Evolutionary conservation across 2,113 vertebrate species (phyloP).

Genomic region (Chiloscyllium plagiosum): DNA sequence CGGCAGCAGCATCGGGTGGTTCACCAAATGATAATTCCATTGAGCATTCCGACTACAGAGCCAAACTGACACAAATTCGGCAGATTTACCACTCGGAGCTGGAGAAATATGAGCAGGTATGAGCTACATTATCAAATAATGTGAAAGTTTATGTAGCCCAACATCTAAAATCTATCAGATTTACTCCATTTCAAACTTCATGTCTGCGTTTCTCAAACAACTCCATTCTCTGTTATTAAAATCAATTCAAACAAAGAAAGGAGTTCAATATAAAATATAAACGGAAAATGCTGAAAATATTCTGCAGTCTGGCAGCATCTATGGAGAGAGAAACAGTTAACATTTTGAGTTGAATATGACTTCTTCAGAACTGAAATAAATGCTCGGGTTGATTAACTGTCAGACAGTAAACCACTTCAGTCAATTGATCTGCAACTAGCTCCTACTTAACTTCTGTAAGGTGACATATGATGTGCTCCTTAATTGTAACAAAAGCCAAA

Average conservation of each 20-base stretch:
- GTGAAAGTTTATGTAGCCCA: not conserved
- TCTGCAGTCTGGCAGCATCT: not conserved
- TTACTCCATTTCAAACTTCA: not conserved
- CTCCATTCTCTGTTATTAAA: not conserved
- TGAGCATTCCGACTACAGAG: slow-evolving; percentile 85
- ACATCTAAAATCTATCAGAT: not conserved
- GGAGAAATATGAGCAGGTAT: slow-evolving; percentile 85
- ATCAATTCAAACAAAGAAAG: not conserved
- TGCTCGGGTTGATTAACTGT: not conserved
- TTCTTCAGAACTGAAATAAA: not conserved
- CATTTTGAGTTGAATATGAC: not conserved
- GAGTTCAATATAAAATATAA: too few species aligned
- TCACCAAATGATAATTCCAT: slow-evolving; percentile 79
- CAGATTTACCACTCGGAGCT: slow-evolving; percentile 86
- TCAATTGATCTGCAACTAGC: not conserved
- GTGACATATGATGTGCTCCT: not conserved
- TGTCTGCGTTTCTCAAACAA: not conserved
- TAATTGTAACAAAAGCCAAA: not conserved
- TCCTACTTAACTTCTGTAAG: not conserved
- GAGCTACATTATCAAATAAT: not conserved
- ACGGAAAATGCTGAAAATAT: too few species aligned
- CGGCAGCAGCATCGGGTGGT: slow-evolving; percentile 74
- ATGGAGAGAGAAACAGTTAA: not conserved
- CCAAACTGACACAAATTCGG: slow-evolving; percentile 81
- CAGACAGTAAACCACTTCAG: not conserved